These are phyloP conservation scores for Balanococcus diminutus DNA, from an alignment of 2,888 invertebrate genomes.

Conservation along the genomic window DNA sequence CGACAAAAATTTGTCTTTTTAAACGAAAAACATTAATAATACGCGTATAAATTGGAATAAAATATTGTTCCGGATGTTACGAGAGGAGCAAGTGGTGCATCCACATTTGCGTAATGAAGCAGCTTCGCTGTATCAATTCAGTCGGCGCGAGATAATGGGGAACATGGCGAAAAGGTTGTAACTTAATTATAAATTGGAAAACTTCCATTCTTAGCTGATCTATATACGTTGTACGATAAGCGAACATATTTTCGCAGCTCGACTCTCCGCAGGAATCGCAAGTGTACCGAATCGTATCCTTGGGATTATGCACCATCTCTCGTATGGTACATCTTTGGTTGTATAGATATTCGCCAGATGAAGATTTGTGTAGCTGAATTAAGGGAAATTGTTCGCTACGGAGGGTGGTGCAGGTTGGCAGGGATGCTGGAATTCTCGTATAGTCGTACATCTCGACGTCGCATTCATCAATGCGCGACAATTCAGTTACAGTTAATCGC, in stretches of 20 bases:
- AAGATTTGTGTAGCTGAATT: background rate
- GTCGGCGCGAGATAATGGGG: constrained; percentile 20
- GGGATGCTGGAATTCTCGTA: background rate
- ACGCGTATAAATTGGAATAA: constrained; percentile 16
- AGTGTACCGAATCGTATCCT: background rate
- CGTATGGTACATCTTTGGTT: background rate
- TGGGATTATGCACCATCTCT: background rate
- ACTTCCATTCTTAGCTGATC: constrained; percentile 37
- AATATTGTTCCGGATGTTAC: background rate
- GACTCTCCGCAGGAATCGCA: background rate
- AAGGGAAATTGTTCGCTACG: constrained; percentile 26
- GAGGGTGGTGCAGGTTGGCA: background rate
- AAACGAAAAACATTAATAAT: constrained; percentile 48
- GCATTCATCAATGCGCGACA: constrained; percentile 47
- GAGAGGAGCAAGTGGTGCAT: background rate
- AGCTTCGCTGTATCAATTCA: constrained; percentile 9
- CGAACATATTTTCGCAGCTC: background rate
- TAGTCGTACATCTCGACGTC: background rate
- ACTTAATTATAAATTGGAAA: constrained; percentile 46
- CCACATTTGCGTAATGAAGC: constrained; percentile 37
- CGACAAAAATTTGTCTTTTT: constrained; percentile 28
- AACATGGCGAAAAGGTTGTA: constrained; percentile 36
- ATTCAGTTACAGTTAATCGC: constrained; percentile 44
- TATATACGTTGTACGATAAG: background rate
- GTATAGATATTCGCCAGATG: background rate